Conservation (phyloP, 2,113 vertebrate species). For the Bujurquina vittata region DNA sequence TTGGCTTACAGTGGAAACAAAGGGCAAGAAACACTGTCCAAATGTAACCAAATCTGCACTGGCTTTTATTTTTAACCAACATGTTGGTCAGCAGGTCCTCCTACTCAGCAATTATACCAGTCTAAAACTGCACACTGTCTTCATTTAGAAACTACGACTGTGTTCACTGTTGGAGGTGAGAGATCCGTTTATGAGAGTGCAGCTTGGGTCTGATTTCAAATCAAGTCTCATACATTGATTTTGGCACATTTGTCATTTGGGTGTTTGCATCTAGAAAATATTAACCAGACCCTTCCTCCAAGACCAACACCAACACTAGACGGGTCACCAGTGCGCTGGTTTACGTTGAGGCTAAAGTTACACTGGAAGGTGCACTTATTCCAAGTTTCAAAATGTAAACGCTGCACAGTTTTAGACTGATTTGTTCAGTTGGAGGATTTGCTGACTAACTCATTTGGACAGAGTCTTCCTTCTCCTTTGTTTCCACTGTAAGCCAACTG, state of each 20-base stretch:
- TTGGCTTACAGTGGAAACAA: not conserved
- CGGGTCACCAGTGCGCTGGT: not conserved
- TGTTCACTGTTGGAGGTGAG: too few relatives aligned
- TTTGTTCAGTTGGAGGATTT: too few relatives aligned
- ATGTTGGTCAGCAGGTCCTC: not conserved
- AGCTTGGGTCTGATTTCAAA: not conserved
- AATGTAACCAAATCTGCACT: too few relatives aligned
- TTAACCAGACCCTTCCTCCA: not conserved
- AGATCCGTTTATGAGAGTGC: too few relatives aligned
- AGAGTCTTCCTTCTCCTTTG: not conserved
- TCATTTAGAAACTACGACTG: not conserved
- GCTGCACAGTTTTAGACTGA: too few relatives aligned
- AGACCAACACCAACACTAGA: not conserved
- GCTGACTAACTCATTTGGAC: too few relatives aligned
- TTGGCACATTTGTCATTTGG: not conserved
- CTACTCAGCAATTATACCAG: not conserved
- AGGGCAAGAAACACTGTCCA: not conserved
- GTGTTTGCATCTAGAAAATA: not conserved
- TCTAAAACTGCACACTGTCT: not conserved
- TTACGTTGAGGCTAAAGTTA: not conserved
- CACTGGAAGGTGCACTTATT: not conserved
- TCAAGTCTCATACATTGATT: not conserved
- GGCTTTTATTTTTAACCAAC: too few relatives aligned
- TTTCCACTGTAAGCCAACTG: not conserved
- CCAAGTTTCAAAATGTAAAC: not conserved